Conservation (phyloP, 1,140 invertebrate species). For the Trachymyrmex cornetzi region DNA sequence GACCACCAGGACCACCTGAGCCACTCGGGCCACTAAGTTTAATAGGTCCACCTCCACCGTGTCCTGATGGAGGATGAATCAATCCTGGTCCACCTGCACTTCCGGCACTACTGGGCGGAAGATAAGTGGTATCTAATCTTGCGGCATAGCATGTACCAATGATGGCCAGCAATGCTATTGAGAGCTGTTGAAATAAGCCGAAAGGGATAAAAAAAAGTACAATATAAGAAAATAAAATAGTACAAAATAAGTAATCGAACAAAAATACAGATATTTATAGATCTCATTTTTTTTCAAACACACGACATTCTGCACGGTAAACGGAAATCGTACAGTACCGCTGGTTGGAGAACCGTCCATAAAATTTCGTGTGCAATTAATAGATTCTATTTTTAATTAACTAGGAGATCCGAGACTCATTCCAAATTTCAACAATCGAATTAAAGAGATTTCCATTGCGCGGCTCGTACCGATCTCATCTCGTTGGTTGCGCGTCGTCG, state of each 20-base stretch:
- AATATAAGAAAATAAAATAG: background rate
- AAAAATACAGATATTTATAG: background rate
- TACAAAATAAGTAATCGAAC: background rate
- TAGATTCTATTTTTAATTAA: background rate
- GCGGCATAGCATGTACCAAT: slow-evolving; percentile 81
- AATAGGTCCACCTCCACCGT: slow-evolving; percentile 67
- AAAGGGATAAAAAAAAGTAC: background rate
- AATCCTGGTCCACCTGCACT: slow-evolving; percentile 86
- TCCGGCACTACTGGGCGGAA: slow-evolving; percentile 88
- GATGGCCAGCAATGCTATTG: slow-evolving; percentile 72
- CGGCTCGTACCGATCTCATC: slow-evolving; percentile 75
- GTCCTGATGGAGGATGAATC: slow-evolving; percentile 82
- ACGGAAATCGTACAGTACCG: background rate
- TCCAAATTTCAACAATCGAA: background rate
- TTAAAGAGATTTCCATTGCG: background rate
- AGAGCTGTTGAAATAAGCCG: slow-evolving; percentile 71
- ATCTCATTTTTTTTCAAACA: slow-evolving; percentile 1
- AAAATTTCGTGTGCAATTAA: background rate
- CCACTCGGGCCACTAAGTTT: slow-evolving; percentile 62
- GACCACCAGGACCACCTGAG: slow-evolving; percentile 61
- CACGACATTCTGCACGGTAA: background rate
- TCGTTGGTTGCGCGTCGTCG: slow-evolving; percentile 47
- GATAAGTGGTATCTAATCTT: slow-evolving; percentile 89
- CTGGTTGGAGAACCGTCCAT: background rate
- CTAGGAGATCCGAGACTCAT: background rate